Evolutionary conservation across 1,140 invertebrate species (phyloP).

Genomic region (Anastatus disparis): DNA sequence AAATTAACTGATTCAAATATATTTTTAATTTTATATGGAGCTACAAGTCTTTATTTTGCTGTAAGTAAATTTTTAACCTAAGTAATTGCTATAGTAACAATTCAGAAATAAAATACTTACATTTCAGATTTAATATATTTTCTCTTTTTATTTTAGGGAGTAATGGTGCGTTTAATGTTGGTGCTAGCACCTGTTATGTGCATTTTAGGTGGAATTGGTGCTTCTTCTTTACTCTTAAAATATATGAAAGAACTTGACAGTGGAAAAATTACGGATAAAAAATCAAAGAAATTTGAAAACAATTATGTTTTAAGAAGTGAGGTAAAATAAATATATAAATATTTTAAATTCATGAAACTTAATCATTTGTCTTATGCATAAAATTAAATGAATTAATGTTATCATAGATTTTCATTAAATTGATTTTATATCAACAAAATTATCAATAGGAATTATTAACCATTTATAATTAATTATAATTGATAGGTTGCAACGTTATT

Average conservation of each 20-base stretch:
- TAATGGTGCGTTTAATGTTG: constrained; percentile 98
- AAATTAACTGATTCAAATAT: constrained; percentile 95
- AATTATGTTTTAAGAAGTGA: constrained; percentile 86
- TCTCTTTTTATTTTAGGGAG: constrained; percentile 75
- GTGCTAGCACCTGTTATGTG: constrained; percentile 98
- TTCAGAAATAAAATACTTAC: too few relatives aligned
- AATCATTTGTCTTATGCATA: too few relatives aligned
- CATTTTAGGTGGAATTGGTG: constrained; percentile 92
- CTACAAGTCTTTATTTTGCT: constrained; percentile 98
- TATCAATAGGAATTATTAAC: neutral
- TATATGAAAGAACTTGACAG: constrained; percentile 90
- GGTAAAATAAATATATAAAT: constrained; percentile 68
- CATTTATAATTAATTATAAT: neutral
- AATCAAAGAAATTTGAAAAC: constrained; percentile 79
- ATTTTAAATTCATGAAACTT: too few relatives aligned
- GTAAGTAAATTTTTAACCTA: constrained; percentile 69
- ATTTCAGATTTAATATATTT: constrained; percentile 5
- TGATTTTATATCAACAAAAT: neutral
- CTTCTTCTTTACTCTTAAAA: constrained; percentile 87
- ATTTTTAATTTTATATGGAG: constrained; percentile 96
- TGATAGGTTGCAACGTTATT: constrained; percentile 85
- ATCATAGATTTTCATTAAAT: too few relatives aligned
- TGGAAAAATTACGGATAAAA: constrained; percentile 69
- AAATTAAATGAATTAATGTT: too few relatives aligned
- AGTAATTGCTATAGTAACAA: neutral